A percentile compares a stretch with the other conserved stretches of the same genome.
These are phyloP conservation scores for Ditylenchus weischeri DNA, from an alignment of 2,888 invertebrate genomes.

Conservation along the genomic window DNA sequence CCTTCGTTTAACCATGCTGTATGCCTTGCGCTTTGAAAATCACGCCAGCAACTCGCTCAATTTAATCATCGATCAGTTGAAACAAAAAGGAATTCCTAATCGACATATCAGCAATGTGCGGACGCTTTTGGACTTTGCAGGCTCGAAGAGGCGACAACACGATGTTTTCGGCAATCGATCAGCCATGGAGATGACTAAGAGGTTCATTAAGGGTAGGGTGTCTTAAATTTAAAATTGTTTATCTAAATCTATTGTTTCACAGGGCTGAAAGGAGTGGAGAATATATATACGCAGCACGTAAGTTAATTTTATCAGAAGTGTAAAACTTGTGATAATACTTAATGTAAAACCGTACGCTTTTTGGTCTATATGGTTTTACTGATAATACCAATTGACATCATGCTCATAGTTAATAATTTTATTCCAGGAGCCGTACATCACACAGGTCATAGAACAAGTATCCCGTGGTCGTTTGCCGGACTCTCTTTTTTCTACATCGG, in stretches of 20 bases:
- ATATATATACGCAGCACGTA: slow-evolving; percentile 92
- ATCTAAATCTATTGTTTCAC: slow-evolving; percentile 12
- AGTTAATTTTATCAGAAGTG: no score
- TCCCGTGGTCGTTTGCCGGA: slow-evolving; percentile 85
- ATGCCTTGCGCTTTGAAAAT: slow-evolving; percentile 87
- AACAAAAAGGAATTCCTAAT: slow-evolving; percentile 70
- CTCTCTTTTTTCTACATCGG: slow-evolving; percentile 29
- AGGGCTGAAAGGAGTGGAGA: slow-evolving; percentile 85
- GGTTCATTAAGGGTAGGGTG: slow-evolving; percentile 66
- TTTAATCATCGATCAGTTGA: slow-evolving; percentile 73
- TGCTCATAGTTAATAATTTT: no score
- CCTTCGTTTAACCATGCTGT: slow-evolving; percentile 81
- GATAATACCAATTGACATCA: no score
- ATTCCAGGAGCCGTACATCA: slow-evolving; percentile 73
- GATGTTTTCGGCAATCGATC: slow-evolving; percentile 81
- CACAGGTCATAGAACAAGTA: slow-evolving; percentile 82
- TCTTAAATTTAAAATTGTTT: background rate
- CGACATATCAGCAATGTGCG: slow-evolving; percentile 34
- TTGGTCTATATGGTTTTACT: no score
- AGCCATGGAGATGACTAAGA: slow-evolving; percentile 83
- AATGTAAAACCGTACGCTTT: no score
- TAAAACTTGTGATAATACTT: no score
- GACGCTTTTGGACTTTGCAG: slow-evolving; percentile 65
- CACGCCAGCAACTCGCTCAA: slow-evolving; percentile 81
- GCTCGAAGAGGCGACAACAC: slow-evolving; percentile 73